Base-by-base conservation (phyloP, 2,797 vertebrate species). In the Emys orbicularis region DNA sequence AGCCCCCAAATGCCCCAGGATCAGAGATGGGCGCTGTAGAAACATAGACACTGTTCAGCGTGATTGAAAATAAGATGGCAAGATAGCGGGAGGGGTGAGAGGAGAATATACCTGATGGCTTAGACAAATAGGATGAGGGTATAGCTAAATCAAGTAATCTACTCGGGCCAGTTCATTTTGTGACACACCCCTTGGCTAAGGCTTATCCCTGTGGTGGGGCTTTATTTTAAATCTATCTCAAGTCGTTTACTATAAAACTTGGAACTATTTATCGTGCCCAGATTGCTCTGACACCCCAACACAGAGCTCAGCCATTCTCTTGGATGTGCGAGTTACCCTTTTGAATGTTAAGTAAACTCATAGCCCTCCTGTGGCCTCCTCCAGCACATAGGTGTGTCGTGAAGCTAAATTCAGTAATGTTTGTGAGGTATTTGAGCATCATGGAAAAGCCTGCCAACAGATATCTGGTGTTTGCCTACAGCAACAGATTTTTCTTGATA, bases 251-350 rank as follows among this genome's bases (percentile, higher is more conserved):
- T 86, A 61, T n/a, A 72, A 85, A 9, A 12, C 72, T 90, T 83
- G 21, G 27, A 90, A 80, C 12, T 81, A 80, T 94, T 95, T 92
- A 77, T 94, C 53, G 41, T 80, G 27, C 86, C 81, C 53, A 8
- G 1, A 31, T 83, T 82, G 54, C 82, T 94, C 83, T 93, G 86
- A 84, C 29, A n/a, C 11, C 77, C 53, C 18, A 88, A 79, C 59
- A 54, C 29, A 72, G 74, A 87, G 57, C 83, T 90, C 57, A 74
- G 54, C 52, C 92, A n/a, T 31, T 93, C 5, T 2, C 65, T 54
- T 92, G 34, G n/a, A 88, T 53, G 79, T 23, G 12, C 3, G 1
- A 84, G 8, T 34, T 4, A 0, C 57, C 1, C 65, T 85, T 44
- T 86, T 84, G 19, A 0, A 12, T 68, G 25, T 86, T 72, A 18